phyloP scores from a whole-genome alignment of 2,797 vertebrate genomes.

The Enteromius afrohamiltoni region DNA sequence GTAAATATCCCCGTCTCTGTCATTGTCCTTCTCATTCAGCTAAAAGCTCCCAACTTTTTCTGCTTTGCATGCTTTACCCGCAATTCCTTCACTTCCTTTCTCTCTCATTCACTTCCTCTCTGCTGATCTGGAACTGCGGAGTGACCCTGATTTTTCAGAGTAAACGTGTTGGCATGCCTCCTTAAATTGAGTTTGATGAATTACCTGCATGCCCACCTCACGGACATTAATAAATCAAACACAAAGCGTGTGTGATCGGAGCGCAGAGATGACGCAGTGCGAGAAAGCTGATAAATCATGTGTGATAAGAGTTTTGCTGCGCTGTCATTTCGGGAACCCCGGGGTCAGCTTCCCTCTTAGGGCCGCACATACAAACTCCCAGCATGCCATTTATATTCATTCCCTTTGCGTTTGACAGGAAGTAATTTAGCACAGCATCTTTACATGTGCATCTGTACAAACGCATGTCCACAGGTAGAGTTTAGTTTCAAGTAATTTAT shows the following conservation, averaged over 20 bases:
- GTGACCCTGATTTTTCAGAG: conserved; percentile 76
- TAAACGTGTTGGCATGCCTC: conserved; percentile 69
- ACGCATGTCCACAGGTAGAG: neutral
- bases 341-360: conserved; percentile 65
- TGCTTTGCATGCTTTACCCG: neutral
- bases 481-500: neutral
- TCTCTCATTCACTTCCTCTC: conserved; percentile 29
- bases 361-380: conserved; percentile 62
- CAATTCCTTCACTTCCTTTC: conserved; percentile 1
- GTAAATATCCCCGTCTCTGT: neutral
- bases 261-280: conserved; percentile 64
- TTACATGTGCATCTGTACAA: neutral
- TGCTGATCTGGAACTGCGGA: conserved; percentile 39
- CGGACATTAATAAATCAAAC: conserved; percentile 79
- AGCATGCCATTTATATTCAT: conserved; percentile 61
- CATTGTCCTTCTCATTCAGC: neutral
- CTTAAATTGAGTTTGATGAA: conserved; percentile 79
- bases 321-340: conserved; percentile 61
- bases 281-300: conserved; percentile 79
- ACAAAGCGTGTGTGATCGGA: conserved; percentile 71
- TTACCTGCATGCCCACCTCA: conserved; percentile 72
- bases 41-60: neutral
- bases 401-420: conserved; percentile 24
- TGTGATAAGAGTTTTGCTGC: conserved; percentile 70
- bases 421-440: conserved; percentile 23